Evolutionary conservation across 1,140 invertebrate species (phyloP), one percentile per base, ranked within the genome.

Genomic region (Brachystomella parvula): DNA sequence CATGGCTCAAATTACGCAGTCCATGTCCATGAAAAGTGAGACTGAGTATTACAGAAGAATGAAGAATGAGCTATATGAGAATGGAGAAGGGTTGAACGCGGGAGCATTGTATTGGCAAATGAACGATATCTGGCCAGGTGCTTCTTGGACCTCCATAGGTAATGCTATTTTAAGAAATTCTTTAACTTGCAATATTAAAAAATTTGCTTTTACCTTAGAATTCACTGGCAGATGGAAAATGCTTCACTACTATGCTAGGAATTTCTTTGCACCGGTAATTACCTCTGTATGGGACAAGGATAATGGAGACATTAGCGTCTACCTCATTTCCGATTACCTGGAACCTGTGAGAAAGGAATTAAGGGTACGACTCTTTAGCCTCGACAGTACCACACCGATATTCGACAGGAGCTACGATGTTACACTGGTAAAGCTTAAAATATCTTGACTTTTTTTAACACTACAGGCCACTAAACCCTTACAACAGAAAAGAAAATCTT

Each of bases 61-160:
- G 72, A 80, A 81, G 73, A 84, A 79, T 60, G 76, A 73, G 28
- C 56, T 85, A 15, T 79, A 83, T 64, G 78, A 81, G n/a, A 74
- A 82, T 12, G 87, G 88, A 1, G 82, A 86, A 77, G 89, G 92
- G 44, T 78, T 80, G 9, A 93, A 89, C 0, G 83, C 81, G 79
- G 96, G 96, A n/a, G 94, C 95, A 19, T 81, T 99, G 44, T 99
- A 98, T 80, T 99, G 97, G 97, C 96, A 99, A 77, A 78, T 99
- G 1, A 98, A 99, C 79, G 96, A 99, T 78, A 90, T 98, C 24
- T 99, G 96, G 96, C 89, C 91, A 76, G 94, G 92, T 9, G 93
- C 96, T 0, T 92, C 94, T 2, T 99, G 96, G 96, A 88, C 93
- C 30, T 86, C 91, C 19, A 90, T 97, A 69, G 90, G 89, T 87